Evolutionary conservation across 1,140 invertebrate species (phyloP).

Genomic region (Heliconius hewitsoni): DNA sequence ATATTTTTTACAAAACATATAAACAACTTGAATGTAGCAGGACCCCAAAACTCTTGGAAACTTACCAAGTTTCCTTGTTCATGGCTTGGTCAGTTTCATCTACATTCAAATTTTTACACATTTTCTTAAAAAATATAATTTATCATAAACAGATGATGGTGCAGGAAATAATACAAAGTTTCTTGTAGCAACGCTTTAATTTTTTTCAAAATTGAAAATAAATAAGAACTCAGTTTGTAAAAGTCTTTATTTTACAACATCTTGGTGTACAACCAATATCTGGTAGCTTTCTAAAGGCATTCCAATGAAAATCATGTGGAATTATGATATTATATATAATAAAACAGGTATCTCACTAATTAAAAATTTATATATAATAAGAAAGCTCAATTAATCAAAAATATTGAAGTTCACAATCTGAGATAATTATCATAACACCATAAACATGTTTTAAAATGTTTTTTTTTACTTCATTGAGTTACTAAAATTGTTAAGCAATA

Average conservation of each 20-base stretch:
- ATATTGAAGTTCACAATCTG: neutral
- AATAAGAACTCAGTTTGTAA: slow-evolving; percentile 76
- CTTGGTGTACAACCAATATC: slow-evolving; percentile 64
- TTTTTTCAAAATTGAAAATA: slow-evolving; percentile 58
- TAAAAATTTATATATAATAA: neutral
- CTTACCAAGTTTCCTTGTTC: too few relatives aligned
- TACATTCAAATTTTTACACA: neutral
- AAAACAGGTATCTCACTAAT: slow-evolving; percentile 62
- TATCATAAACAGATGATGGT: slow-evolving; percentile 40
- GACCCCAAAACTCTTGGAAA: too few relatives aligned
- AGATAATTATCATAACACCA: neutral
- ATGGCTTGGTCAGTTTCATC: too few relatives aligned
- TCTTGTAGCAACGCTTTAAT: slow-evolving; percentile 69
- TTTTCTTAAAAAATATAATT: neutral
- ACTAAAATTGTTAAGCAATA: neutral
- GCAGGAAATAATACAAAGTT: slow-evolving; percentile 76
- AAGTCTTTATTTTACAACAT: slow-evolving; percentile 72
- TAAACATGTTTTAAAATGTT: neutral
- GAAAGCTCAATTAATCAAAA: neutral
- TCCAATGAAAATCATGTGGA: slow-evolving; percentile 45
- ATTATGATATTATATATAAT: slow-evolving; percentile 20
- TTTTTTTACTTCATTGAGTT: neutral
- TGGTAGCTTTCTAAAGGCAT: slow-evolving; percentile 48
- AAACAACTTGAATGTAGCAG: too few relatives aligned
- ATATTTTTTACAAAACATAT: too few relatives aligned